phyloP scores from a whole-genome alignment of 2,888 invertebrate genomes.

The Cenopis cana region DNA sequence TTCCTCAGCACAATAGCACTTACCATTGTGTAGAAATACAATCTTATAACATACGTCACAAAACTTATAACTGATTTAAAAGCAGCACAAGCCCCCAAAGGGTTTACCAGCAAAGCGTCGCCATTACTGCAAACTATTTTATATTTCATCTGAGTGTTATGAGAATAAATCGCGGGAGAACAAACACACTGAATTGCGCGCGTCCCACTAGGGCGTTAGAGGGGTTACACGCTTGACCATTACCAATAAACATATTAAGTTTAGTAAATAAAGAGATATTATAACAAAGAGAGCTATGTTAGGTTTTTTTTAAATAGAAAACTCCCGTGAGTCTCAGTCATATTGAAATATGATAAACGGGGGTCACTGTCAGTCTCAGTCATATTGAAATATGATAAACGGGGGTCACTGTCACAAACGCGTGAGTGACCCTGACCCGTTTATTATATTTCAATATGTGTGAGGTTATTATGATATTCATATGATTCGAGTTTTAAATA shows the following conservation, averaged over 20 bases:
- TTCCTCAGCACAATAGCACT: background rate
- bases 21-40: background rate
- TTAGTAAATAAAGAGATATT: too few species aligned
- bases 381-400: too few species aligned
- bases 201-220: constrained; percentile 47
- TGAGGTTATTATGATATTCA: background rate
- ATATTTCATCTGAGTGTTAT: constrained; percentile 56
- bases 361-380: too few species aligned
- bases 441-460: too few species aligned
- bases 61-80: constrained; percentile 38
- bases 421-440: too few species aligned
- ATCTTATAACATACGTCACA: background rate
- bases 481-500: background rate
- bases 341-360: too few species aligned
- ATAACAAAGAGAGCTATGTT: too few species aligned
- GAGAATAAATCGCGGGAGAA: constrained; percentile 65
- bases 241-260: too few species aligned
- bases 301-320: too few species aligned
- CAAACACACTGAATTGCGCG: constrained; percentile 63
- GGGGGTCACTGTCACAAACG: too few species aligned
- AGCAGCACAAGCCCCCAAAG: constrained; percentile 34
- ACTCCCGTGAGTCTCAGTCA: too few species aligned
- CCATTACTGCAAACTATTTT: constrained; percentile 42
- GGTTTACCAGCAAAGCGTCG: constrained; percentile 29
- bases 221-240: constrained; percentile 16